Percentiles rank a stretch among this genome's conserved stretches.
phyloP scores from a whole-genome alignment of 2,113 vertebrate species.

The Aegypius monachus region DNA sequence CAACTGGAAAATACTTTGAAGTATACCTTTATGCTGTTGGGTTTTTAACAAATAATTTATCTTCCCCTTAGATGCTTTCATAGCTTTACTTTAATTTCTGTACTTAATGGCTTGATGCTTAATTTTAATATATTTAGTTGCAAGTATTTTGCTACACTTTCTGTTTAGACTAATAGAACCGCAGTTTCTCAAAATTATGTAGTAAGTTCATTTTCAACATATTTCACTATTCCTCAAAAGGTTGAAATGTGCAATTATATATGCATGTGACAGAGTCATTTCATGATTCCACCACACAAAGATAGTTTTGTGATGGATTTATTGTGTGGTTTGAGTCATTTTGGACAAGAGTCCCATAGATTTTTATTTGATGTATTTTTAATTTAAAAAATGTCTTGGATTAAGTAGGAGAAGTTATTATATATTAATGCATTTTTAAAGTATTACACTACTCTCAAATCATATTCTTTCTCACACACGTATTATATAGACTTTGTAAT shows the following conservation, averaged over 20 bases:
- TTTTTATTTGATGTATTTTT: constrained; percentile 50
- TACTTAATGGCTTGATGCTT: not conserved
- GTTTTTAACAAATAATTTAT: not conserved
- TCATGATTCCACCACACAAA: not conserved
- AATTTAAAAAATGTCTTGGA: not conserved
- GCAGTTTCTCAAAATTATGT: not conserved
- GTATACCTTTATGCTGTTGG: not conserved
- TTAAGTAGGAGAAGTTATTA: constrained; percentile 15
- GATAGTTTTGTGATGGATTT: constrained; percentile 32
- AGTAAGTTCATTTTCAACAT: not conserved
- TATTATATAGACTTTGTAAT: not conserved
- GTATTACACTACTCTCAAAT: constrained; percentile 21
- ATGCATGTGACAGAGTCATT: not conserved
- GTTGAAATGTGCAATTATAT: not conserved
- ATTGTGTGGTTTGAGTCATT: not conserved
- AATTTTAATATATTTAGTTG: not conserved
- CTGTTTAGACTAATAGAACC: not conserved
- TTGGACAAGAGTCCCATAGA: not conserved
- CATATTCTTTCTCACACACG: not conserved
- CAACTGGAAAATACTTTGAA: not conserved
- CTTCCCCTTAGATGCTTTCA: not conserved
- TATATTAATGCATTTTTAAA: constrained; percentile 33
- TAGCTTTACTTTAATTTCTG: not conserved
- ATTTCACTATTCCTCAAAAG: not conserved
- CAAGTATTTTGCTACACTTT: not conserved